Evolutionary conservation across 1,140 invertebrate species (phyloP).

Genomic region (Ectropis grisescens): DNA sequence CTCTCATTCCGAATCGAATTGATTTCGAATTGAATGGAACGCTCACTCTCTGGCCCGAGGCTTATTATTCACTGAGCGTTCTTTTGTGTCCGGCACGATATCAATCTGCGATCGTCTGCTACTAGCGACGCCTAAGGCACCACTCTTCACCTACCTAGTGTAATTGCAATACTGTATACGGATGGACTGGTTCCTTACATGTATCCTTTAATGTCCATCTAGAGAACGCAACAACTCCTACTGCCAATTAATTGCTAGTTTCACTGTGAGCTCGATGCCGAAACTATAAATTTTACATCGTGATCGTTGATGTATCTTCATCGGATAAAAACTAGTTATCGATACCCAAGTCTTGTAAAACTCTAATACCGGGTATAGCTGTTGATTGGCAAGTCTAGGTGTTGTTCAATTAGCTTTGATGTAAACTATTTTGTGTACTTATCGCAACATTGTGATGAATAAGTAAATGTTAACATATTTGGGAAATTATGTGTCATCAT

Average conservation of each 20-base stretch:
- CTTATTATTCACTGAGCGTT: constrained; percentile 28
- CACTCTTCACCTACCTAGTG: constrained; percentile 23
- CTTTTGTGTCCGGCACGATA: constrained; percentile 28
- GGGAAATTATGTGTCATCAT: too few species aligned
- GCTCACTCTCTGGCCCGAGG: constrained; percentile 6
- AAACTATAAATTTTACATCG: constrained; percentile 27
- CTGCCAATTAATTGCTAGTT: constrained; percentile 38
- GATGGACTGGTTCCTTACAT: constrained; percentile 26
- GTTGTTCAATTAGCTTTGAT: too few species aligned
- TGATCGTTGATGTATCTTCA: constrained; percentile 18
- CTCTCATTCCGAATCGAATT: too few species aligned
- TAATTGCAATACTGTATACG: constrained; percentile 37
- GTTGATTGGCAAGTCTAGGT: too few species aligned
- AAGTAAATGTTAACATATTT: too few species aligned
- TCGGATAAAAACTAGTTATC: constrained; percentile 6
- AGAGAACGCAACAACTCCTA: constrained; percentile 24
- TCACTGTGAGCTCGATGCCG: constrained; percentile 18
- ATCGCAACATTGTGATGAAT: too few species aligned
- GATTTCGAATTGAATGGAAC: too few species aligned
- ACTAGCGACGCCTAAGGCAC: constrained; percentile 27
- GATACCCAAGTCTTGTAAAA: too few species aligned
- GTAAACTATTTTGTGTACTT: too few species aligned
- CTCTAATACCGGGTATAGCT: too few species aligned
- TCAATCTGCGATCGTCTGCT: constrained; percentile 28
- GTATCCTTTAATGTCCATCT: constrained; percentile 35